Evolutionary conservation across 2,113 vertebrate species (phyloP).

Genomic region (Crotalus helleri): DNA sequence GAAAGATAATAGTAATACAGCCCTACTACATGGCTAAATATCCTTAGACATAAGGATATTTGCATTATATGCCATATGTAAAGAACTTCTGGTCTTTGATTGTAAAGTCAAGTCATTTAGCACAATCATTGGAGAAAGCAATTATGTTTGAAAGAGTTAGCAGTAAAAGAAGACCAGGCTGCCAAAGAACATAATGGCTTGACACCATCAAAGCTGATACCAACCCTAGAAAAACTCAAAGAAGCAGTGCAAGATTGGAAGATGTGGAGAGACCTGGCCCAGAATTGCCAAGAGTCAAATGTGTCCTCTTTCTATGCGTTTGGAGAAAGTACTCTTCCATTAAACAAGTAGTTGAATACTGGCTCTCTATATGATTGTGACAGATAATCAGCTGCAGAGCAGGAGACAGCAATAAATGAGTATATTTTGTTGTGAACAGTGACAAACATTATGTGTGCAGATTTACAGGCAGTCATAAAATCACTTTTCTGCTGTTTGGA

Average conservation of each 20-base stretch:
- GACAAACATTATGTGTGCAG: conserved; percentile 7
- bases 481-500: conserved; percentile 28
- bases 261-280: not conserved
- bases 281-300: not conserved
- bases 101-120: not conserved
- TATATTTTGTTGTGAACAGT: conserved; percentile 7
- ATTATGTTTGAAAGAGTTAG: not conserved
- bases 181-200: not conserved
- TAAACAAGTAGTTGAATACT: not conserved
- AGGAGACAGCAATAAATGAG: conserved; percentile 6
- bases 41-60: not conserved
- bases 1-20: not conserved
- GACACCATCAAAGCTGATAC: not conserved
- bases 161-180: not conserved
- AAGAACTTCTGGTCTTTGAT: not conserved
- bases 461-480: conserved; percentile 52
- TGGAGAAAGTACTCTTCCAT: not conserved
- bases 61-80: not conserved
- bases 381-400: fast-evolving
- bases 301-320: conserved; percentile 9
- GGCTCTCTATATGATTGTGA: not conserved
- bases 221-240: not conserved
- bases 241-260: not conserved
- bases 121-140: not conserved
- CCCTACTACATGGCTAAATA: not conserved